A percentile compares a stretch with the other conserved stretches of the same genome.
Evolutionary conservation across 2,797 vertebrate species (phyloP).

Genomic region (Loris lydekkerianus): DNA sequence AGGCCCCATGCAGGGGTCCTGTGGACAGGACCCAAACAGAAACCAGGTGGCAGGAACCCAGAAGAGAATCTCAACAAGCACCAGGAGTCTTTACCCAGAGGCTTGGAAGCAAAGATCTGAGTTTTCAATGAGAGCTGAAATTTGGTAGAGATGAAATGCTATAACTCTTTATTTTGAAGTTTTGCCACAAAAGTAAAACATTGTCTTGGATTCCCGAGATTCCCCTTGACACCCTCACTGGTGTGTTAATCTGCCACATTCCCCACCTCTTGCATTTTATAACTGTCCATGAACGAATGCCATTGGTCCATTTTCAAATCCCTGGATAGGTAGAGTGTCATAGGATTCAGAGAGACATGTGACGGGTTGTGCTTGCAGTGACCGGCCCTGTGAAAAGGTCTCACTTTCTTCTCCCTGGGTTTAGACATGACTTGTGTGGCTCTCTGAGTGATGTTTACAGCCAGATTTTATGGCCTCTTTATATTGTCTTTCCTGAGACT

Average conservation of each 20-base stretch:
- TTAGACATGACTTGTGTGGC: too few relatives aligned
- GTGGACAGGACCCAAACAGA: not conserved
- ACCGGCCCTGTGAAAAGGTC: accelerated
- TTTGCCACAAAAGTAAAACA: not conserved
- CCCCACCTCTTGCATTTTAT: not conserved
- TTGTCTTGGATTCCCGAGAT: not conserved
- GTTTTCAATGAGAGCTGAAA: not conserved
- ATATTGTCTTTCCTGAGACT: not conserved
- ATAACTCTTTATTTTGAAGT: accelerated
- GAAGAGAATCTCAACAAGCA: not conserved
- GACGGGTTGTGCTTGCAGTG: accelerated
- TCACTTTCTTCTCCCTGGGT: not conserved
- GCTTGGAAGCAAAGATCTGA: not conserved
- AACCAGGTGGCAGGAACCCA: too few relatives aligned
- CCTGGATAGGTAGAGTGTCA: accelerated
- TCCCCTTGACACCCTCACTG: not conserved
- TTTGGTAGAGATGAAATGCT: constrained; percentile 3
- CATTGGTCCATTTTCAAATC: accelerated
- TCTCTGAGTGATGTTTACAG: not conserved
- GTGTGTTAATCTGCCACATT: accelerated
- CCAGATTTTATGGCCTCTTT: not conserved
- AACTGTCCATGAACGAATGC: accelerated
- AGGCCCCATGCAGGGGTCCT: accelerated
- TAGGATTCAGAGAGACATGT: accelerated
- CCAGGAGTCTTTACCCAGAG: too few relatives aligned